phyloP scores from a whole-genome alignment of 2,888 invertebrate species.

The Germaria angustata region DNA sequence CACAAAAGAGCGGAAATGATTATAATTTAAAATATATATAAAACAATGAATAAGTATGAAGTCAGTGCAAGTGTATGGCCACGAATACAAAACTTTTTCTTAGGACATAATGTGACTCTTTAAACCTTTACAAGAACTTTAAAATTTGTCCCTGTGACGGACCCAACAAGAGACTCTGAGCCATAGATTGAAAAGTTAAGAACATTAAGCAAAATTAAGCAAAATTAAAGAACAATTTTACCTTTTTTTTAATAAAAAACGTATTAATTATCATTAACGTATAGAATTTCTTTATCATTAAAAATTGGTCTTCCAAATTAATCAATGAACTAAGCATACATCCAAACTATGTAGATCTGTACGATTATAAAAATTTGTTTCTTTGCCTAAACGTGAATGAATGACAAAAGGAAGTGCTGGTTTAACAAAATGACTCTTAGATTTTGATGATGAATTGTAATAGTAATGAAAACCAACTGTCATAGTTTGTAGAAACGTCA shows the following conservation, averaged over 20 bases:
- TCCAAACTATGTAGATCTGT: neutral
- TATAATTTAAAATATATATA: constrained; percentile 43
- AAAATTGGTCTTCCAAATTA: neutral
- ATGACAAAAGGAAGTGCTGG: constrained; percentile 50
- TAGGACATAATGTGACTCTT: too few species aligned
- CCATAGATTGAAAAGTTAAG: neutral
- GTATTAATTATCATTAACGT: neutral
- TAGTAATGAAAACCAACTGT: constrained; percentile 48
- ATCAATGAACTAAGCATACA: neutral
- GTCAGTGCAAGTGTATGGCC: neutral
- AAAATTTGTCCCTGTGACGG: too few species aligned
- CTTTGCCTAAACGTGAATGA: constrained; percentile 16
- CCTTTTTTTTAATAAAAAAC: neutral
- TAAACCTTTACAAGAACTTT: too few species aligned
- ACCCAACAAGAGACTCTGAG: neutral
- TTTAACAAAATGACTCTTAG: constrained; percentile 48
- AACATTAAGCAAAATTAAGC: too few species aligned
- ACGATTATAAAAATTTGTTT: constrained; percentile 8
- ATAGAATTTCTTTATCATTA: neutral
- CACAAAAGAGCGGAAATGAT: constrained; percentile 58
- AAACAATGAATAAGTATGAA: constrained; percentile 4
- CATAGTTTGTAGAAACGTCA: constrained; percentile 53
- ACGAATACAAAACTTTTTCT: too few species aligned
- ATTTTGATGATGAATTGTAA: constrained; percentile 60
- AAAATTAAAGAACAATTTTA: too few species aligned